A percentile compares a stretch with the other conserved stretches of the same genome.
Conservation (phyloP, 2,888 invertebrate genomes). For the Branchipolynoe longqiensis region DNA sequence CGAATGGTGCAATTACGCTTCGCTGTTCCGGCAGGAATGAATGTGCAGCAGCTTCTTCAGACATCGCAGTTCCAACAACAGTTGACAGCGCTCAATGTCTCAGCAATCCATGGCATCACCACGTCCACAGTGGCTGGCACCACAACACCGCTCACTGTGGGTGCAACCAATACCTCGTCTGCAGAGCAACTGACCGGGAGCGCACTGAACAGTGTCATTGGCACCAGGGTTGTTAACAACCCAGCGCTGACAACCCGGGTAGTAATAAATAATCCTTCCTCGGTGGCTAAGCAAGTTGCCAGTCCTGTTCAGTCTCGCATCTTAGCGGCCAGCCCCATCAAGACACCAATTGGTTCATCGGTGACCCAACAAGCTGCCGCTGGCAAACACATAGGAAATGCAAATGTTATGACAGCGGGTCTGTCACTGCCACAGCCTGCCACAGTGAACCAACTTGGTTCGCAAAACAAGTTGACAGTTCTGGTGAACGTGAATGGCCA, state of each 20-base stretch:
- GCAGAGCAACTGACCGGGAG: not conserved
- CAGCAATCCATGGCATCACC: constrained; percentile 12
- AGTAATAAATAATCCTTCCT: too few species aligned
- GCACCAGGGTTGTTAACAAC: too few species aligned
- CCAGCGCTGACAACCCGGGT: not conserved
- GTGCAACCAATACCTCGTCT: not conserved
- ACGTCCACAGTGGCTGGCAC: constrained; percentile 11
- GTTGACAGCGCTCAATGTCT: constrained; percentile 32
- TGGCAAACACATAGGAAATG: not conserved
- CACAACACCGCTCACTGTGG: not conserved
- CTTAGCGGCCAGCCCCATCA: not conserved
- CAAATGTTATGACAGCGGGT: not conserved
- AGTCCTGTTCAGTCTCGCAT: not conserved
- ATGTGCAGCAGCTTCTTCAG: constrained; percentile 51
- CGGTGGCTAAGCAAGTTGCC: not conserved
- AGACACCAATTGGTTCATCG: not conserved
- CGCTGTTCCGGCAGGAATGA: constrained; percentile 45
- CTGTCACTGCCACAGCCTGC: not conserved
- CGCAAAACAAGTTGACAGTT: constrained; percentile 58
- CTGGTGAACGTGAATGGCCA: constrained; percentile 75
- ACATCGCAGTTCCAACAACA: constrained; percentile 59
- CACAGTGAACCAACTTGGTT: not conserved
- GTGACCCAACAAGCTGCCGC: not conserved
- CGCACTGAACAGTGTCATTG: not conserved
- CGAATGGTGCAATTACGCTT: constrained; percentile 48